Conservation (phyloP, 2,797 vertebrate genomes). For the Serranus cabrilla region DNA sequence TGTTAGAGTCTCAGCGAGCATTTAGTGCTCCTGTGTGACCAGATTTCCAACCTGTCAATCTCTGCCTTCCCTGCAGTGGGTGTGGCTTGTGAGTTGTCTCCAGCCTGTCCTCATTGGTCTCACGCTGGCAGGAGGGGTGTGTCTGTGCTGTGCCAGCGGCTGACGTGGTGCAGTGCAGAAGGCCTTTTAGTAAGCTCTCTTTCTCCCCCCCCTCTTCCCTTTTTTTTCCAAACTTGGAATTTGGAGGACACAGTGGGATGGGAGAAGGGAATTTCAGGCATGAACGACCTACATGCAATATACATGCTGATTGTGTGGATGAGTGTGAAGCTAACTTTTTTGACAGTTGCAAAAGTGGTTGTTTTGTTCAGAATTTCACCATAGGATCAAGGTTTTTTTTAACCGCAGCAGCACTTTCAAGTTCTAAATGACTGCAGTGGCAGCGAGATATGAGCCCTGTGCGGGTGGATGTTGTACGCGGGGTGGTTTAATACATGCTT, state of each 20-base stretch:
- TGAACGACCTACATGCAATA: slow-evolving; percentile 20
- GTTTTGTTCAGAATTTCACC: slow-evolving; percentile 20
- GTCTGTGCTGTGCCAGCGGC: slow-evolving; percentile 57
- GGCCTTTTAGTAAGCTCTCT: slow-evolving; percentile 41
- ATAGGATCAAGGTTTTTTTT: slow-evolving; percentile 12
- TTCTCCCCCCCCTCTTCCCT: too few relatives aligned
- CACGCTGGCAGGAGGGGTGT: slow-evolving; percentile 43
- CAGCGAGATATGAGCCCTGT: slow-evolving; percentile 6
- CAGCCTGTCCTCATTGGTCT: slow-evolving; percentile 58
- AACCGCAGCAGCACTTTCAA: slow-evolving; percentile 20
- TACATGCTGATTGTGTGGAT: neutral
- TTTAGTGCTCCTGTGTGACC: slow-evolving; percentile 41
- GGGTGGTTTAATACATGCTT: slow-evolving; percentile 37
- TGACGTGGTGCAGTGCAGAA: slow-evolving; percentile 76
- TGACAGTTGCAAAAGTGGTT: neutral
- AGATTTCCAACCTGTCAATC: slow-evolving; percentile 74
- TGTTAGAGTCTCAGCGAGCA: slow-evolving; percentile 31
- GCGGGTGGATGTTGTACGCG: slow-evolving; percentile 14
- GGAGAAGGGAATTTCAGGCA: slow-evolving; percentile 8
- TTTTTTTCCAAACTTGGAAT: slow-evolving; percentile 55
- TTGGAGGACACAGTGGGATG: slow-evolving; percentile 36
- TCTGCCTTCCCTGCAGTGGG: slow-evolving; percentile 77
- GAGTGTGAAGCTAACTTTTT: slow-evolving; percentile 31
- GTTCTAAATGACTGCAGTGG: slow-evolving; percentile 19
- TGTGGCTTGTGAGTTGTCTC: slow-evolving; percentile 57